Evolutionary conservation across 2,797 vertebrate genomes (phyloP).

Genomic region (Pangasius macronema): DNA sequence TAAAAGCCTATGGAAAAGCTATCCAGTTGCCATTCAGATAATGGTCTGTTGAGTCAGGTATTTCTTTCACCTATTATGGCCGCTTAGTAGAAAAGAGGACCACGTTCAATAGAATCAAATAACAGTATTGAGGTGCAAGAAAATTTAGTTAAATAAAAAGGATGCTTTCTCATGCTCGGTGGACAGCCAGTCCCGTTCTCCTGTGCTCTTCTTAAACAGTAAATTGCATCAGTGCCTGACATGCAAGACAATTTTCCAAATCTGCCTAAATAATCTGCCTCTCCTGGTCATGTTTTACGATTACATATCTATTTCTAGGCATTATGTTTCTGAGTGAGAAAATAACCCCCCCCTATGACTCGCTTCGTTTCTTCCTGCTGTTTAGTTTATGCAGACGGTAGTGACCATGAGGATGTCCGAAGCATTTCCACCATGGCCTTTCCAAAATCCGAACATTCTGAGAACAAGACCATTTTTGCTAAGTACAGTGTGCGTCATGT

Average conservation of each 20-base stretch:
- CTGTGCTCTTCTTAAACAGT: neutral
- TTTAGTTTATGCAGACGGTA: constrained; percentile 2
- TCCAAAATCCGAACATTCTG: neutral
- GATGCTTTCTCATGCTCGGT: neutral
- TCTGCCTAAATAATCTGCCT: neutral
- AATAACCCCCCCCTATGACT: neutral
- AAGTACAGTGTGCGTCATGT: neutral
- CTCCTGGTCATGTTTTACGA: neutral
- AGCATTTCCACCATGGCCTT: neutral
- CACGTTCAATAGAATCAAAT: constrained; percentile 18
- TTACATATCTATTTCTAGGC: neutral
- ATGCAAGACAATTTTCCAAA: neutral
- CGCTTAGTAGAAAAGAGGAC: neutral
- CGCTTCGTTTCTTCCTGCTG: neutral
- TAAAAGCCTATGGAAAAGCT: constrained; percentile 3
- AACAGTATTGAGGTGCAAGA: neutral
- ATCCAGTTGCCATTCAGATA: constrained; percentile 1
- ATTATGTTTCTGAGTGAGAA: neutral
- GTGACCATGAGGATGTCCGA: neutral
- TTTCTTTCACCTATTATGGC: constrained; percentile 1
- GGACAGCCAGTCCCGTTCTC: neutral
- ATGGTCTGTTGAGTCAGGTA: neutral
- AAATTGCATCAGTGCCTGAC: neutral
- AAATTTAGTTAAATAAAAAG: neutral
- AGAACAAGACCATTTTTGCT: neutral